Conservation (phyloP, 2,797 vertebrate genomes). For the Acanthurus tractus region DNA sequence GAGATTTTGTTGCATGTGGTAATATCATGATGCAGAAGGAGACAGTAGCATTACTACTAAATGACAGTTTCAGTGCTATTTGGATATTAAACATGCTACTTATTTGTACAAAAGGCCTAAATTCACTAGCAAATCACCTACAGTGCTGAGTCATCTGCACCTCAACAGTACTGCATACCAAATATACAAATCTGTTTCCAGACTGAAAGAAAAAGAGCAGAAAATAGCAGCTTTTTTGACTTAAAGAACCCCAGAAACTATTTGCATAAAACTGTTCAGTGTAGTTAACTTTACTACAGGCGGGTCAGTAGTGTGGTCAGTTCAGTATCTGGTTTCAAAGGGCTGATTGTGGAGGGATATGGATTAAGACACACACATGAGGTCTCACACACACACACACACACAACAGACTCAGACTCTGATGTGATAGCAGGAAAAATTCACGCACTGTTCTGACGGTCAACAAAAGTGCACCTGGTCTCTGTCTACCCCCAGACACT, state of each 20-base stretch:
- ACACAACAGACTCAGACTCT: neutral
- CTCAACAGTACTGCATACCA: neutral
- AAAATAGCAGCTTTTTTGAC: neutral
- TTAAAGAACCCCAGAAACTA: slow-evolving; percentile 16
- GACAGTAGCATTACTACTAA: slow-evolving; percentile 23
- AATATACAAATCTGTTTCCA: slow-evolving; percentile 6
- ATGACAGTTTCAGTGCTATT: neutral
- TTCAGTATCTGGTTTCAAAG: slow-evolving; percentile 60
- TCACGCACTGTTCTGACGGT: slow-evolving; percentile 22
- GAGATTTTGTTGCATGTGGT: neutral
- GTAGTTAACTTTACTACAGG: slow-evolving; percentile 60
- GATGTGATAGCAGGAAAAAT: slow-evolving; percentile 19
- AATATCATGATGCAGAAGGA: neutral
- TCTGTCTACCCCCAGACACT: neutral
- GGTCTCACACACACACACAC: neutral
- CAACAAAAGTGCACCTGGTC: slow-evolving; percentile 54
- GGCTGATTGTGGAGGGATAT: slow-evolving; percentile 16
- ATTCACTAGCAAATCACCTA: neutral
- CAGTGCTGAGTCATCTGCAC: slow-evolving; percentile 18
- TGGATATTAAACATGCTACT: slow-evolving; percentile 9
- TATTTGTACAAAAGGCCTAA: slow-evolving; percentile 7
- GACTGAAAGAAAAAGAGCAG: neutral
- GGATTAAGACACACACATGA: slow-evolving; percentile 23
- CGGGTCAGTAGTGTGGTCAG: slow-evolving; percentile 33
- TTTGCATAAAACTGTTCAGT: slow-evolving; percentile 18